phyloP scores from a whole-genome alignment of 2,113 vertebrate species.

The Ameiurus melas region DNA sequence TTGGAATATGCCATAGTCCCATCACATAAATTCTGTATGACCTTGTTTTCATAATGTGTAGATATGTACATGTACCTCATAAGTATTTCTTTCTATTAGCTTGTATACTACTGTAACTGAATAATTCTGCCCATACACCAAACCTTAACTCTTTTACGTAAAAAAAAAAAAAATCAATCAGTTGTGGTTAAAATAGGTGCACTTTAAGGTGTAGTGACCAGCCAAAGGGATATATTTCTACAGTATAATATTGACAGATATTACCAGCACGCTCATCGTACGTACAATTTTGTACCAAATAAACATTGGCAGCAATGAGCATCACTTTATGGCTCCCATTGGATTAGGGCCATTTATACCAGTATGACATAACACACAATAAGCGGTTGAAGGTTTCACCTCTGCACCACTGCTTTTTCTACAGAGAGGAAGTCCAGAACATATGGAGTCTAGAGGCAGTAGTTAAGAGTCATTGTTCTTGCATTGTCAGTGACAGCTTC shows the following conservation, averaged over 20 bases:
- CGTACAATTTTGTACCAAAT: neutral
- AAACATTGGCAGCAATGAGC: neutral
- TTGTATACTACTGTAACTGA: neutral
- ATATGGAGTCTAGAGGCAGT: slow-evolving; percentile 5
- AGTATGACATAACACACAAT: neutral
- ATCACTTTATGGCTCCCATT: neutral
- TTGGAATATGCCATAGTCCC: neutral
- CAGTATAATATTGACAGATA: neutral
- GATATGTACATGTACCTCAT: neutral
- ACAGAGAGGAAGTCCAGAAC: slow-evolving; percentile 55
- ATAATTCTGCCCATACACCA: neutral
- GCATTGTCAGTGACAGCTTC: slow-evolving; percentile 28
- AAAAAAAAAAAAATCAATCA: neutral
- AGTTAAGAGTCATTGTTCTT: slow-evolving; percentile 29
- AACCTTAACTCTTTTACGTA: neutral
- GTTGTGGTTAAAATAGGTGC: neutral
- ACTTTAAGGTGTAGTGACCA: neutral
- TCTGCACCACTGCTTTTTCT: neutral
- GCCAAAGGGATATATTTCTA: neutral
- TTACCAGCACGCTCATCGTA: neutral
- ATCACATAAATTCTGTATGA: neutral
- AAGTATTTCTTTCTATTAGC: neutral
- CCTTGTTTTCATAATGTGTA: neutral
- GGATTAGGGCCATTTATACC: neutral
- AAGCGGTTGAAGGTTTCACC: neutral